Base-by-base conservation (phyloP, 2,113 vertebrate genomes). In the Indicator indicator region DNA sequence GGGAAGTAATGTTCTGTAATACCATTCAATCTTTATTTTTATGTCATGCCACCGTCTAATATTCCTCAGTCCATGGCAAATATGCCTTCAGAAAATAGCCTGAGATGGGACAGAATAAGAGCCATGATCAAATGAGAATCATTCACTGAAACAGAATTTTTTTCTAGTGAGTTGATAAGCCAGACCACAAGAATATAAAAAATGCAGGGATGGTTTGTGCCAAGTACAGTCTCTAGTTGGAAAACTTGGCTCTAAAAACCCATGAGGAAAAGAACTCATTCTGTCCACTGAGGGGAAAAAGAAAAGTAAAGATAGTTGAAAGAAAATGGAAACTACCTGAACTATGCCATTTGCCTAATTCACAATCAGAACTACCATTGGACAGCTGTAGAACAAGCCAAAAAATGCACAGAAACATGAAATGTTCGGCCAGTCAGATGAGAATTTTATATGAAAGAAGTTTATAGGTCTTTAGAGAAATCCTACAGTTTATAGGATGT, bases 1-100 rank as follows among this genome's bases (percentile, higher is more conserved):
- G 83, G 92, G 82, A 88, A 87, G 91, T 88, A 94, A 95, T 83
- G 96, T 96, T 96, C 74, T 96, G 95, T 84, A 92, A 95, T 91
- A n/a, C 40, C 86, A 96, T 91, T 83, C 95, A 97, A 95, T 96
- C 82, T 94, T 82, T 93, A 70, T 93, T 96, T 89, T 94, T 83
- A 83, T 93, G 67, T 86, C 83, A 89, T 94, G 42, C 72, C 83
- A 85, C 56, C 75, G 89, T 76, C 89, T 94, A 90, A 94, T 95
- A 95, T 81, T 93, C 88, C 36, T 90, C 93, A 90, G 88, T 62
- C 85, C 93, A 94, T 93, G 36, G 87, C 89, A 95, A 96, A 95
- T 97, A 94, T 44, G 24, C 64, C 77, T 94, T 90, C 71, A 89
- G 82, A 96, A 97, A 94, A 95, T 95, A 94, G 84, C 89, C 42